Percentiles rank a stretch among this genome's conserved stretches.
Conservation (phyloP, 2,797 vertebrate genomes). For the Linurgus olivaceus region DNA sequence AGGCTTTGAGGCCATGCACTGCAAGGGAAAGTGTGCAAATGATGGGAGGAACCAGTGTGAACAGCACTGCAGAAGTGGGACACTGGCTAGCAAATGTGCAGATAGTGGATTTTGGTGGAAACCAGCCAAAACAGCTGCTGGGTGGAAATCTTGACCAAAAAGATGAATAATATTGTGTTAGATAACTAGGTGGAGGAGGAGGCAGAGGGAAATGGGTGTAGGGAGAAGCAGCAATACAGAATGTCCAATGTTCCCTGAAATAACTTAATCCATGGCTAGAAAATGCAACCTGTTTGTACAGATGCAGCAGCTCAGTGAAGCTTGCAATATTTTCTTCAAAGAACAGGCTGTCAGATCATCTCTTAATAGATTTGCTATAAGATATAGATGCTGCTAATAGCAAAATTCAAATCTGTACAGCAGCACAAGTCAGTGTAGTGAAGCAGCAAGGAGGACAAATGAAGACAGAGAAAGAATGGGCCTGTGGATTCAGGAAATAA, state of each 20-base stretch:
- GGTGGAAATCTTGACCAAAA: constrained; percentile 31
- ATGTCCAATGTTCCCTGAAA: background rate
- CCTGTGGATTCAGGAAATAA: background rate
- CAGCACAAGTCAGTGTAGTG: background rate
- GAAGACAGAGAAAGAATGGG: background rate
- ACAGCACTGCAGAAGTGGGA: background rate
- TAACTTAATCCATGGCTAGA: background rate
- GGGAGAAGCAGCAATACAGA: background rate
- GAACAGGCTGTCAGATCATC: background rate
- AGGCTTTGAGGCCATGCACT: background rate
- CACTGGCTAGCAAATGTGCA: constrained; percentile 21
- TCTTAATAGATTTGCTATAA: background rate
- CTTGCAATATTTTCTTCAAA: background rate
- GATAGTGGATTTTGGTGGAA: constrained; percentile 29
- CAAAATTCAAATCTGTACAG: background rate
- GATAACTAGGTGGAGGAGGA: background rate
- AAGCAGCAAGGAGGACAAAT: background rate
- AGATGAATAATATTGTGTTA: background rate
- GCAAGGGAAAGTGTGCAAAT: background rate
- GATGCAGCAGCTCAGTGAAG: background rate
- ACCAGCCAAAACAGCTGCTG: background rate
- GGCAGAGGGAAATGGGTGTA: background rate
- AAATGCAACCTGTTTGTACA: background rate
- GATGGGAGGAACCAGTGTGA: constrained; percentile 18
- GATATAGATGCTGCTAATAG: background rate